Percentiles rank a stretch among this genome's conserved stretches.
Conservation (phyloP, 2,888 invertebrate species). For the Ecdyonurus torrentis region DNA sequence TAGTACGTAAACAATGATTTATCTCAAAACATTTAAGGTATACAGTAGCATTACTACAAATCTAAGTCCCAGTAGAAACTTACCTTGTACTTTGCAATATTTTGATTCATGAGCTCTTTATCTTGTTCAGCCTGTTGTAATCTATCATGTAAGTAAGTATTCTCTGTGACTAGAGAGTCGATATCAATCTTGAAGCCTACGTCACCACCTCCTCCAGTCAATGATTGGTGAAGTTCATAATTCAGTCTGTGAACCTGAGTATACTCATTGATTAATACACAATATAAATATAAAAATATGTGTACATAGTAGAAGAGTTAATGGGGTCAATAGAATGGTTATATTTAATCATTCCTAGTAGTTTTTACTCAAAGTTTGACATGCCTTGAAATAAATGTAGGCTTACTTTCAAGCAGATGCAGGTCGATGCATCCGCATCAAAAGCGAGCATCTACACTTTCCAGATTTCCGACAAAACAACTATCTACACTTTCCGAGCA, state of each 20-base stretch:
- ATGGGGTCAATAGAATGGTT: too few relatives aligned
- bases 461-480: too few relatives aligned
- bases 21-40: neutral
- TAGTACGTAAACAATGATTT: neutral
- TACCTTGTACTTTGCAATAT: constrained; percentile 59
- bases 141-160: constrained; percentile 66
- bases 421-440: too few relatives aligned
- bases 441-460: too few relatives aligned
- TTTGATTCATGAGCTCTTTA: constrained; percentile 54
- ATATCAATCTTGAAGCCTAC: constrained; percentile 44
- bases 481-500: too few relatives aligned
- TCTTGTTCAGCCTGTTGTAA: constrained; percentile 63
- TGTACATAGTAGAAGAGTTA: too few relatives aligned
- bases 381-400: too few relatives aligned
- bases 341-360: too few relatives aligned
- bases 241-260: constrained; percentile 51
- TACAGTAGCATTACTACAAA: neutral
- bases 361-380: too few relatives aligned
- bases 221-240: constrained; percentile 55
- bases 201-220: constrained; percentile 28
- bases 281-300: too few relatives aligned
- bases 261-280: neutral
- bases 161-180: constrained; percentile 64
- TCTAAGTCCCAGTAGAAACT: constrained; percentile 16
- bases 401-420: too few relatives aligned